Conservation (phyloP, 2,888 invertebrate genomes). For the Gibbula magus region DNA sequence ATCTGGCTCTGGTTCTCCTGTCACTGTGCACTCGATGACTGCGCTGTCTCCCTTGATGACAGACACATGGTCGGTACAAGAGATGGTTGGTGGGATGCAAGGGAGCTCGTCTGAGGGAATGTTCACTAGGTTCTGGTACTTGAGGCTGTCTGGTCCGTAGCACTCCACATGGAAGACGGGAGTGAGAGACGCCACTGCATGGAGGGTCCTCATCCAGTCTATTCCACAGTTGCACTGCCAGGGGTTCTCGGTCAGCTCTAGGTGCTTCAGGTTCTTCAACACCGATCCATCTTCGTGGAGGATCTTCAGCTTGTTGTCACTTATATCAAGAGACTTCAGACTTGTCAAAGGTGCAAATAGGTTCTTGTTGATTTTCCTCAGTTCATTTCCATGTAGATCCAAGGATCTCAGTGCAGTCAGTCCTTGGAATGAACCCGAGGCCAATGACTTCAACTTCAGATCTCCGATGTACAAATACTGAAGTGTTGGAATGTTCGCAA, state of each 20-base stretch:
- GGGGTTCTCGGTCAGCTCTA: slow-evolving; percentile 48
- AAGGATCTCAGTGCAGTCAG: slow-evolving; percentile 40
- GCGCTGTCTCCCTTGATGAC: slow-evolving; percentile 37
- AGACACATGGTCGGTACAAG: slow-evolving; percentile 37
- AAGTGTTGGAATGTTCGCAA: slow-evolving; percentile 32
- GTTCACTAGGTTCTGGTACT: slow-evolving; percentile 39
- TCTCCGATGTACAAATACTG: slow-evolving; percentile 34
- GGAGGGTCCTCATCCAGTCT: slow-evolving; percentile 48
- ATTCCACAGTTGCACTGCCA: slow-evolving; percentile 57
- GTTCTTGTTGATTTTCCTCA: slow-evolving; percentile 37
- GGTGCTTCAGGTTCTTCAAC: slow-evolving; percentile 36
- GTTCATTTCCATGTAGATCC: slow-evolving; percentile 45
- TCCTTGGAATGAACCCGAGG: slow-evolving; percentile 38
- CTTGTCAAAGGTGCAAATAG: slow-evolving; percentile 38
- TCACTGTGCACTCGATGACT: slow-evolving; percentile 42
- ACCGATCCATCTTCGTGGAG: slow-evolving; percentile 39
- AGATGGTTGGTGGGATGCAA: slow-evolving; percentile 48
- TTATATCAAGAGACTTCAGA: slow-evolving; percentile 46
- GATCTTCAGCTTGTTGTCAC: slow-evolving; percentile 44
- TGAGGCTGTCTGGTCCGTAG: slow-evolving; percentile 43
- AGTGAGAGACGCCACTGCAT: slow-evolving; percentile 28
- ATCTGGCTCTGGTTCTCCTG: slow-evolving; percentile 51
- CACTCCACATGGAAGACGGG: slow-evolving; percentile 42
- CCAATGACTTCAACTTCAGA: slow-evolving; percentile 44
- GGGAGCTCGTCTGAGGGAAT: slow-evolving; percentile 43